Evolutionary conservation across 2,113 vertebrate genomes (phyloP), one percentile per base, ranked within the genome.

Genomic region (Numenius arquata): DNA sequence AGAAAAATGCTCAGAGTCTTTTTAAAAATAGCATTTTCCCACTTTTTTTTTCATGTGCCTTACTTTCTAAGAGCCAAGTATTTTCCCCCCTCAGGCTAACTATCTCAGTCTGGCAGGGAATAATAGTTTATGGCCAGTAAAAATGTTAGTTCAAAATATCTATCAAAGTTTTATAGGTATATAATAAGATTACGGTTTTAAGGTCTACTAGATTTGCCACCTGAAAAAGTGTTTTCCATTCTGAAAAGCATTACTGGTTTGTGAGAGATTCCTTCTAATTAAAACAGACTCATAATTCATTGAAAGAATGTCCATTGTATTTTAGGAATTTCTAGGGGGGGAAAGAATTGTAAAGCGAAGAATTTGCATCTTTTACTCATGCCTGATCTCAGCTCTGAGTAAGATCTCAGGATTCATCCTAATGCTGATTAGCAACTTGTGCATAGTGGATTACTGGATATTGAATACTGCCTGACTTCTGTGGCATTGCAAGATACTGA

Each of bases 11-110:
- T 91, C n/a, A 38, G 38, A 83, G 15, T 78, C 41, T 73, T 72
- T 87, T 91, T 91, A 75, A 93, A 94, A 91, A 94, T 91, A 96
- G 14, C 41, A 45, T 85, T 95, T 96, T n/a, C 70, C 52, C 52
- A 48, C 48, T 79, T 15, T 34, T 93, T 94, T 90, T 77, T 34
- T 34, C 12, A 58, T 52, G 5, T 81, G 47, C 2, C 25, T 85
- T 75, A 34, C 27, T 95, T 91, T 92, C 43, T 70, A 75, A 87
- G 22, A 91, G 48, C 0, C 4, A 76, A 87, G 65, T 34, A 23
- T 59, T 81, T 87, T n/a, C 3, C 5, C 11, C 36, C 45, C 40
- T 68, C 56, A 82, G 52, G 80, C 61, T 73, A 71, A 30, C 55
- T 92, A 19, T 74, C 52, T 74, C 61, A 74, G 5, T 67, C 70